phyloP scores from a whole-genome alignment of 2,113 vertebrate genomes.

The Coracopsis vasa region DNA sequence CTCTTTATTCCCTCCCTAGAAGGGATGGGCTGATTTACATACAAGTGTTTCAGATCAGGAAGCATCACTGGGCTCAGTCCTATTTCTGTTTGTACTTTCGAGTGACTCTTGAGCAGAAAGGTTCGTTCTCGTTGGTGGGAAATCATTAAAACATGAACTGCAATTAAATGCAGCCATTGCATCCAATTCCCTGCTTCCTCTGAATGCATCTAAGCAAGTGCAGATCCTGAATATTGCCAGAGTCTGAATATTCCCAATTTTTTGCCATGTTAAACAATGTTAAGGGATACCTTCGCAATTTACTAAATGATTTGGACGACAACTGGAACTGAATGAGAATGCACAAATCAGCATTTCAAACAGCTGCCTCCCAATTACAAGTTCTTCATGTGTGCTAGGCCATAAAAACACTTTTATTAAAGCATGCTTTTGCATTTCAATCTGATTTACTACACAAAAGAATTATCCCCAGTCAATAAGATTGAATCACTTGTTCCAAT shows the following conservation, averaged over 20 bases:
- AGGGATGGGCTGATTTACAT: neutral
- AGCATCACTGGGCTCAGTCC: neutral
- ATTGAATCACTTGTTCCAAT: neutral
- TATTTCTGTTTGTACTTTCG: neutral
- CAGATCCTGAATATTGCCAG: neutral
- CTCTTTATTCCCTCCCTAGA: neutral
- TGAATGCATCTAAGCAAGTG: neutral
- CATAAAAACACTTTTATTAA: slow-evolving; percentile 1
- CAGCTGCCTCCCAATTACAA: neutral
- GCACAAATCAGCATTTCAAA: slow-evolving; percentile 24
- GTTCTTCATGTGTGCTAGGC: neutral
- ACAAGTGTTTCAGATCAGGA: neutral
- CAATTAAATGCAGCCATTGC: neutral
- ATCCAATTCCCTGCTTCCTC: neutral
- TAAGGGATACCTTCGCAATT: neutral
- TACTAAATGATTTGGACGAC: neutral
- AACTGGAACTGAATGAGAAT: neutral
- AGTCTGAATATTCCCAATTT: neutral
- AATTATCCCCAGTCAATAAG: neutral
- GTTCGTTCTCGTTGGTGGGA: neutral
- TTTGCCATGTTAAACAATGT: neutral
- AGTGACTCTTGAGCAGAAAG: neutral
- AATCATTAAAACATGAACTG: neutral
- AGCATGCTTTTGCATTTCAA: slow-evolving; percentile 7
- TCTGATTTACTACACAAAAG: neutral